Percentiles rank a stretch among this genome's conserved stretches.
Conservation (phyloP, 2,888 invertebrate species). For the Andrena camellia region DNA sequence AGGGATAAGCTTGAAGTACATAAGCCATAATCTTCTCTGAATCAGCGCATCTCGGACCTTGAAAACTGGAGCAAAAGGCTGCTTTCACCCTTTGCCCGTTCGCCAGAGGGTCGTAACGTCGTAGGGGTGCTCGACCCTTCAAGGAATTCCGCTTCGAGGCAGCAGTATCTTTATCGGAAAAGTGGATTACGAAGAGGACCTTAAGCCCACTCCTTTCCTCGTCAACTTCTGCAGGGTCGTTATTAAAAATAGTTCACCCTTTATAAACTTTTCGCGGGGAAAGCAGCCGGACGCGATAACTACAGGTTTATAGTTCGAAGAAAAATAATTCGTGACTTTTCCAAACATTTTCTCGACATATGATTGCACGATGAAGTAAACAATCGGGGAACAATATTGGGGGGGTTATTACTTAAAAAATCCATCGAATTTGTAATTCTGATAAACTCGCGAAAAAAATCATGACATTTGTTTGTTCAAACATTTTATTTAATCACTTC, state of each 20-base stretch:
- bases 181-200: constrained; percentile 42
- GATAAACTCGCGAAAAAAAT: background rate
- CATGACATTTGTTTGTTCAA: constrained; percentile 1
- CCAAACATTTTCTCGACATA: background rate
- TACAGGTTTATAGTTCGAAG: background rate
- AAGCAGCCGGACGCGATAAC: background rate
- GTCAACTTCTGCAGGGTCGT: background rate
- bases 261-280: background rate
- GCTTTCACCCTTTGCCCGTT: constrained; percentile 34
- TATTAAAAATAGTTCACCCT: constrained; percentile 26
- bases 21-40: constrained; percentile 42
- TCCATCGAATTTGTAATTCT: constrained; percentile 8
- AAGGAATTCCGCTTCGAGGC: constrained; percentile 51
- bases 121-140: constrained; percentile 62
- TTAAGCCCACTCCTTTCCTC: constrained; percentile 1
- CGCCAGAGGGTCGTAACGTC: constrained; percentile 60
- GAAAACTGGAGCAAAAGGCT: constrained; percentile 79
- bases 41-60: constrained; percentile 67
- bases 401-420: background rate
- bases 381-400: background rate
- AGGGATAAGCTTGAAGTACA: constrained; percentile 28
- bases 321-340: constrained; percentile 9
- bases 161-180: constrained; percentile 54
- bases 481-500: too few species aligned
- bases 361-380: constrained; percentile 9